Conservation (phyloP, 1,140 invertebrate genomes). For the Microplitis demolitor region DNA sequence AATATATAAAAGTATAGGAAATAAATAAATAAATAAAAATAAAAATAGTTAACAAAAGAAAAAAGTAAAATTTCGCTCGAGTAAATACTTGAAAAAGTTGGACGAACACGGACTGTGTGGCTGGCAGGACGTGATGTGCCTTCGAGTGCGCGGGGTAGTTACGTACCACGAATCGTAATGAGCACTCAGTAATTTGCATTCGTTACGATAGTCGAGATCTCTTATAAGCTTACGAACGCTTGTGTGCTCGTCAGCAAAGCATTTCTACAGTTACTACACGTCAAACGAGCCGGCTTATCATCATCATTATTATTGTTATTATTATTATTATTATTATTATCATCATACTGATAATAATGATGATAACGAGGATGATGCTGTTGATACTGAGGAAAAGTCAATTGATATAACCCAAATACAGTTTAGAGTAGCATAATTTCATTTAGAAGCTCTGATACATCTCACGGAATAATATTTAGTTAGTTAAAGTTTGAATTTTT, state of each 20-base stretch:
- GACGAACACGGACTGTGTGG: conserved; percentile 19
- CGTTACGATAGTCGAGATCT: conserved; percentile 19
- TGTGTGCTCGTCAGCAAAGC: conserved; percentile 7
- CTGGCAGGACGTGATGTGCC: conserved; percentile 11
- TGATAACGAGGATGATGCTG: too few relatives aligned
- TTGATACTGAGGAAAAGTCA: neutral
- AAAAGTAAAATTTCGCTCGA: neutral
- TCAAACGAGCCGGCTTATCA: neutral
- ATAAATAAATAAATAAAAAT: neutral
- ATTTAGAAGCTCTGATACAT: too few relatives aligned
- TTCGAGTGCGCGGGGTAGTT: conserved; percentile 10
- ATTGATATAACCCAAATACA: neutral
- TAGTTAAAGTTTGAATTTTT: neutral
- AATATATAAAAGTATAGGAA: too few relatives aligned
- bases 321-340: neutral
- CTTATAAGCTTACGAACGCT: conserved; percentile 2
- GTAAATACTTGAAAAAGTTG: neutral
- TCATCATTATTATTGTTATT: neutral
- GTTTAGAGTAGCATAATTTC: neutral
- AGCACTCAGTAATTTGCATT: conserved; percentile 30
- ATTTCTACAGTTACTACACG: neutral
- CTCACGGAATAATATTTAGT: neutral
- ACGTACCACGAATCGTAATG: conserved; percentile 27
- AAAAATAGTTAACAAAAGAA: neutral
- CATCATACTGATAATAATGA: too few relatives aligned